These are phyloP conservation scores for Pseudococcus jackbeardsleyi DNA, from an alignment of 2,888 invertebrate genomes.

Conservation along the genomic window DNA sequence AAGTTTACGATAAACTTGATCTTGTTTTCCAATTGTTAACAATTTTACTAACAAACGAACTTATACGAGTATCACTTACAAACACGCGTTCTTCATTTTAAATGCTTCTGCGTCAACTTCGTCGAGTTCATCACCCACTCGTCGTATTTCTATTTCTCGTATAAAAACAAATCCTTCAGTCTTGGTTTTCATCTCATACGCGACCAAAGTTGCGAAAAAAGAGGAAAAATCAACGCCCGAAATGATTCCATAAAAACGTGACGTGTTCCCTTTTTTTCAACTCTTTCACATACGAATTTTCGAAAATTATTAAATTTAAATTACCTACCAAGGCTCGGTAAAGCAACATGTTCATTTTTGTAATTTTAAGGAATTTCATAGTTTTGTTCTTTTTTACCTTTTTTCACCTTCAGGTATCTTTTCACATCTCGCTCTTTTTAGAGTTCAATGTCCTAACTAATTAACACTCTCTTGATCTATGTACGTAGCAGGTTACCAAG, in stretches of 20 bases:
- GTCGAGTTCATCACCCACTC: neutral
- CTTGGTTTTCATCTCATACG: constrained; percentile 6
- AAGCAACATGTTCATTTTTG: neutral
- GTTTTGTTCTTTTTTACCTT: neutral
- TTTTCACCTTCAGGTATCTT: neutral
- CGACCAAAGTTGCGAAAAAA: neutral
- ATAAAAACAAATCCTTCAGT: neutral
- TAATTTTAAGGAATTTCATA: constrained; percentile 14
- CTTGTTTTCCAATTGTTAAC: constrained; percentile 32
- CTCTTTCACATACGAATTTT: neutral
- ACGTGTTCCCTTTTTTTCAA: neutral
- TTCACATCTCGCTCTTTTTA: neutral
- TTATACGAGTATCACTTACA: constrained; percentile 7
- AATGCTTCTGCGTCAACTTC: neutral
- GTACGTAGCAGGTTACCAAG: neutral
- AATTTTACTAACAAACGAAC: neutral
- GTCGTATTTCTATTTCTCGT: neutral
- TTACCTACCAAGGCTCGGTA: neutral
- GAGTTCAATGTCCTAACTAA: constrained; percentile 20
- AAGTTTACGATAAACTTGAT: constrained; percentile 21
- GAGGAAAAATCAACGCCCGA: neutral
- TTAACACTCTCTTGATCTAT: neutral
- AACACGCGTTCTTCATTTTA: constrained; percentile 5
- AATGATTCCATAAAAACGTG: neutral
- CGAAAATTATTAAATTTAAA: neutral